phyloP scores from a whole-genome alignment of 2,113 vertebrate genomes.

The Isichthys henryi region DNA sequence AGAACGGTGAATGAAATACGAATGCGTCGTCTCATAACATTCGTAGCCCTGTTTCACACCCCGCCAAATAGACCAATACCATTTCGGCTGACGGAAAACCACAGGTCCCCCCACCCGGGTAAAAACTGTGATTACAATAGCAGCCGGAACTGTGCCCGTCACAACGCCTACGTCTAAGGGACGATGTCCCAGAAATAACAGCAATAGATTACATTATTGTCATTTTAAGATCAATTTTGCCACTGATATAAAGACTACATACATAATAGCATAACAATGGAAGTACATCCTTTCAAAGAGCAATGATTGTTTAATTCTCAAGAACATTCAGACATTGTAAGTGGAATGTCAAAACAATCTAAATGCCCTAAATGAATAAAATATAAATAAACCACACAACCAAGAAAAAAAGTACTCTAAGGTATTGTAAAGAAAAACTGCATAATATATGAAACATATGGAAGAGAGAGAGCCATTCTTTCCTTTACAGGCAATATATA shows the following conservation, averaged over 20 bases:
- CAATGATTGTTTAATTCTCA: neutral
- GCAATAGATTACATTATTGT: neutral
- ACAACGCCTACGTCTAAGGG: neutral
- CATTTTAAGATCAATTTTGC: neutral
- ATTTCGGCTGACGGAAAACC: neutral
- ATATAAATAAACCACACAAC: neutral
- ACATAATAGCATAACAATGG: neutral
- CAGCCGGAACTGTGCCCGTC: neutral
- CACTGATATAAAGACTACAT: neutral
- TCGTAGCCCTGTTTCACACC: slow-evolving; percentile 46
- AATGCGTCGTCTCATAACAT: slow-evolving; percentile 30
- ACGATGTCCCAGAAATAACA: neutral
- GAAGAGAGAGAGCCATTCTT: neutral
- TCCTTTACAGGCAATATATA: neutral
- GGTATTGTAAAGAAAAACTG: neutral
- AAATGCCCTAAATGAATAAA: neutral
- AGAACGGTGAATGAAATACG: slow-evolving; percentile 46
- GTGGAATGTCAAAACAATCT: neutral
- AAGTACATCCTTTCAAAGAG: neutral
- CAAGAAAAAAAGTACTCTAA: neutral
- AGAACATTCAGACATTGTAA: neutral
- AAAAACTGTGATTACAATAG: neutral
- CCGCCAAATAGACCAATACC: neutral
- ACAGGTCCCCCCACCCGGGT: neutral
- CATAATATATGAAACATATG: neutral